phyloP scores from a whole-genome alignment of 2,888 invertebrate genomes.

The Morpho helenor region DNA sequence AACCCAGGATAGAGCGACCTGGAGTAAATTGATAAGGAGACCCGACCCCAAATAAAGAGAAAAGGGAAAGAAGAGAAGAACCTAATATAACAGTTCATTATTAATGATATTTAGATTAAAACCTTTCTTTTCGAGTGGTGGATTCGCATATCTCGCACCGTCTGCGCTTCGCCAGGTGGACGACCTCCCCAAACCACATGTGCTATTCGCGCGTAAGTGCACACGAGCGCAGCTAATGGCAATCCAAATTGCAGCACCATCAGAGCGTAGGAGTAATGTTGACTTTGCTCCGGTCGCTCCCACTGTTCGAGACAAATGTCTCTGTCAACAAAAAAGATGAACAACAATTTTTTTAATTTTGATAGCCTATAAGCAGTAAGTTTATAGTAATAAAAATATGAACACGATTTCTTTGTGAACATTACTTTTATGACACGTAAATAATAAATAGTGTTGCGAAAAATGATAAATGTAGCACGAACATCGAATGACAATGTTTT shows the following conservation, averaged over 20 bases:
- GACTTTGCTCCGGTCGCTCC: constrained; percentile 81
- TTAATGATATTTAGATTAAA: constrained; percentile 21
- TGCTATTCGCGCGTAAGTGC: constrained; percentile 92
- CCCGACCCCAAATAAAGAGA: too few relatives aligned
- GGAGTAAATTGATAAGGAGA: too few relatives aligned
- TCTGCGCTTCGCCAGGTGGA: constrained; percentile 93
- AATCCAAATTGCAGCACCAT: constrained; percentile 91
- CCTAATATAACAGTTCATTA: too few relatives aligned
- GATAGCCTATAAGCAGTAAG: too few relatives aligned
- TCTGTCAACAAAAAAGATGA: constrained; percentile 60
- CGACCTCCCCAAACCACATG: constrained; percentile 91
- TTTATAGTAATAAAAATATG: too few relatives aligned
- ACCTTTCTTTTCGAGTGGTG: constrained; percentile 94
- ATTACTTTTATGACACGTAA: too few relatives aligned
- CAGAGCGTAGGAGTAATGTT: constrained; percentile 87
- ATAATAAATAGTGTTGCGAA: too few relatives aligned
- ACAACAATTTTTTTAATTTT: background rate
- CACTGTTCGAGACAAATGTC: constrained; percentile 87
- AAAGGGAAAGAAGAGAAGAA: too few relatives aligned
- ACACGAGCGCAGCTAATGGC: constrained; percentile 88
- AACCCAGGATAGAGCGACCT: too few relatives aligned
- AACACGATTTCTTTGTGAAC: too few relatives aligned
- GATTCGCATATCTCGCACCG: constrained; percentile 88
- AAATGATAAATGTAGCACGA: too few relatives aligned
- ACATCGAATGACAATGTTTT: too few relatives aligned